Base-by-base conservation (phyloP, 35 echinoderm and acorn worm genomes). In the Acanthaster planci region DNA sequence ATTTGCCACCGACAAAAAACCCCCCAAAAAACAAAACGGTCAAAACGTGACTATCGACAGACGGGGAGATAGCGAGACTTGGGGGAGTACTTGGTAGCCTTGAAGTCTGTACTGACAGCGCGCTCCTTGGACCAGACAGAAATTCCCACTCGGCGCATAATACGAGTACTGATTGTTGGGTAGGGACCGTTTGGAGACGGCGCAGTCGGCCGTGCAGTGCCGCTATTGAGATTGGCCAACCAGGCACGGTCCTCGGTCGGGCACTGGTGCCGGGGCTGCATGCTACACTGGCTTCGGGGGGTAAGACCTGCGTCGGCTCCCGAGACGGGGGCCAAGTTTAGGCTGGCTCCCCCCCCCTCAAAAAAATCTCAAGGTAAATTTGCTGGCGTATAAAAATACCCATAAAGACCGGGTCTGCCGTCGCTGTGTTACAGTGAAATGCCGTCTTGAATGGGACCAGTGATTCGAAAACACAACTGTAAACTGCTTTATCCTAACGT, bases 381-480 rank as follows among this genome's bases (percentile, higher is more conserved):
- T n/a, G 64, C 64, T 72, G 10, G 7, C 57, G 27, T 4, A 72
- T 26, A 6, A 72, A 23, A 34, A 35, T 1, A 60, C n/a, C n/a
- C n/a, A n/a, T n/a, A n/a, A n/a, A n/a, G 6, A 29, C 19, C 21
- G 64, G 64, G 10, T 16, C 9, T 30, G 64, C 34, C 34, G 64
- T 29, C 64, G 64, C 64, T 72, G 30, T 72, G 64, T 72, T 72
- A 72, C 64, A 27, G 23, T 72, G 7, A 14, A 72, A 72, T 72
- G 64, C 64, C 64, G 64, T 72, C 64, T 29, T 72, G 26, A 72
- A 72, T 72, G 64, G 64, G 64, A 26, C 64, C 64, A 72, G 64
- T 72, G 64, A 72, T 72, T 72, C 64, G 64, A 72, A 72, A 72
- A 72, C 64, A 72, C 26, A 72, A 72, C 64, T 72, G 64, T 72